Conservation (phyloP, 2,888 invertebrate species). For the Catonia carolina region DNA sequence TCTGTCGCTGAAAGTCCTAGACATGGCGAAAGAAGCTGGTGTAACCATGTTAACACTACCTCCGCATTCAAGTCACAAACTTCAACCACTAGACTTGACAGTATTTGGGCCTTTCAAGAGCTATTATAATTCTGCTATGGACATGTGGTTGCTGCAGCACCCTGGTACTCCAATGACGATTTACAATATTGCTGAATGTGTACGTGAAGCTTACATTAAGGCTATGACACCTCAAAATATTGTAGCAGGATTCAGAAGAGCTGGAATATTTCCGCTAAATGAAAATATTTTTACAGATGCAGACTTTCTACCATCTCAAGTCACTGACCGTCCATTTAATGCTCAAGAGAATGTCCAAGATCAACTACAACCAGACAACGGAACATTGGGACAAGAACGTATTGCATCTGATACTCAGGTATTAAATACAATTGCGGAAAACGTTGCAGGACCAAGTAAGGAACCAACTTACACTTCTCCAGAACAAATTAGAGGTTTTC, state of each 20-base stretch:
- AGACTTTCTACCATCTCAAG: slow-evolving; percentile 11
- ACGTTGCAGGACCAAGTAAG: too few species aligned
- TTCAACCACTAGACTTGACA: slow-evolving; percentile 17
- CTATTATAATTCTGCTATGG: slow-evolving; percentile 4
- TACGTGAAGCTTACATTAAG: background rate
- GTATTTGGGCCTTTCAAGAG: slow-evolving; percentile 18
- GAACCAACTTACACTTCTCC: too few species aligned
- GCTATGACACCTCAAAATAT: slow-evolving; percentile 11
- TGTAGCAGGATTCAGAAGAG: slow-evolving; percentile 9
- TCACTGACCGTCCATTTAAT: slow-evolving; percentile 16
- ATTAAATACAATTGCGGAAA: too few species aligned
- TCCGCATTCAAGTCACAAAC: slow-evolving; percentile 14
- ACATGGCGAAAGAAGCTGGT: too few species aligned
- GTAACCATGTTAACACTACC: slow-evolving; percentile 19
- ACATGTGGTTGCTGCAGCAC: slow-evolving; percentile 4
- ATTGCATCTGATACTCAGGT: too few species aligned
- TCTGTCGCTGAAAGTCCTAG: background rate
- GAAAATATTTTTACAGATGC: slow-evolving; percentile 17
- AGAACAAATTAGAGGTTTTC: too few species aligned
- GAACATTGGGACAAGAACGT: too few species aligned
- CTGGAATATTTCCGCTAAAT: slow-evolving; percentile 14
- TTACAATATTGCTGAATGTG: slow-evolving; percentile 12
- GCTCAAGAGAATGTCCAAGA: too few species aligned
- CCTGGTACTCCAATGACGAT: slow-evolving; percentile 10
- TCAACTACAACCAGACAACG: too few species aligned